Base-by-base conservation (phyloP, 2,113 vertebrate species). In the Phrynocephalus versicolor region DNA sequence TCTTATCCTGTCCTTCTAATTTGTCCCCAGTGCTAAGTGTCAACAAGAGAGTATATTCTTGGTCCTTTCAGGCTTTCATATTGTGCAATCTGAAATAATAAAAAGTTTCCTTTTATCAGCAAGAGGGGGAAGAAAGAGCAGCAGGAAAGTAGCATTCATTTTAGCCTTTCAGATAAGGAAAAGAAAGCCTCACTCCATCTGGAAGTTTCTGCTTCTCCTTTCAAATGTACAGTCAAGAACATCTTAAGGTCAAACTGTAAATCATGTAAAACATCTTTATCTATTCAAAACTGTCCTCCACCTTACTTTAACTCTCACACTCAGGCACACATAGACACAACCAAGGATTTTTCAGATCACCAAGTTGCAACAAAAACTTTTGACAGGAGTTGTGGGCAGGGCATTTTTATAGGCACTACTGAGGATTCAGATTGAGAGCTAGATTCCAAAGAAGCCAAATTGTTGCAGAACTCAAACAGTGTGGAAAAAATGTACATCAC, bases 181-280 rank as follows among this genome's bases (percentile, higher is more conserved):
- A 80, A 86, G 85, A 94, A 92, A 93, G 87, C 84, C 71, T 85
- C 74, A 83, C 86, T 82, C 89, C 88, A 81, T 87, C 88, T 90
- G 87, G 78, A 89, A 93, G 85, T 58, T 89, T 2, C 88, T 91
- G 65, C 70, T 89, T 89, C 88, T 94, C 91, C 74, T 87, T 92
- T 92, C 79, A 92, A 86, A 94, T 60, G 88, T 39, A 86, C 67
- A 0, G 0, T 78, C 88, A 94, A 94, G 88, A 94, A 79, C 90
- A 95, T 91, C 91, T 94, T 94, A 95, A 96, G 94, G 93, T 96
- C 92, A 92, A 92, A 87, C 83, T 90, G 89, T 90, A 95, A 95
- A 94, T 92, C 89, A 92, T 74, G 51, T 91, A 92, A 94, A 95
- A 92, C 84, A 92, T 82, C 88, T 95, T 94, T 94, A 93, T 92